Evolutionary conservation across 2,797 vertebrate species (phyloP), one percentile per base, ranked within the genome.

Genomic region (Cyclopterus lumpus): DNA sequence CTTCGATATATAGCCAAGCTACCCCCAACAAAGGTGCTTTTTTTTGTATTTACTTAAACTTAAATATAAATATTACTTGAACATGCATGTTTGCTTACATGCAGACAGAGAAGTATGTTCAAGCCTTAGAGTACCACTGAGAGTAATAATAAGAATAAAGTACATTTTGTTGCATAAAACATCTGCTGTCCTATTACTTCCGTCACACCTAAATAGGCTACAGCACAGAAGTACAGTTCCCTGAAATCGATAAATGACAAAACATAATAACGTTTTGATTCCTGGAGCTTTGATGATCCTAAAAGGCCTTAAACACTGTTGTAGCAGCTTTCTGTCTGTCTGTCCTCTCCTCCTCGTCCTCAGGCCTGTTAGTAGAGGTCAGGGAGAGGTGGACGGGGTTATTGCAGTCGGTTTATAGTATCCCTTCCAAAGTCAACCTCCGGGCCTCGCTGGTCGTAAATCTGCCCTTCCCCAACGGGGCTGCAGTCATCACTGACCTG

Each of bases 361-460:
- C 36, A 40, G 65, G 54, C 72, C 57, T 73, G 67, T 30, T 63
- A 40, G 46, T 38, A n/a, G 67, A 81, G 82, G 79, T 90, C 85
- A 74, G 51, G 8, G 60, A 79, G 81, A 88, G 84, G 85, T 85
- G 54, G 58, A 78, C 1, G 5, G 58, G 71, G 77, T 84, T 53
- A 84, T 67, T 30, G 61, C 77, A 71, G 59, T 78, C 26, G 42
- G 28, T 51, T 61, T 65, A 30, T 22, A 54, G 58, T 75, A 81
- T 82, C 79, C 65, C 63, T 66, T 83, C 70, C 67, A 79, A 82
- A 84, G 71, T 82, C 83, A 78, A 82, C 79, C 77, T 51, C 71
- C 68, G 67, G 61, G 66, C 72, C 69, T 34, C 65, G 57, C 78
- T 78, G 55, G 63, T 91, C 84, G 78, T 93, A 93, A 93, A 94